A percentile compares a stretch with the other conserved stretches of the same genome.
Conservation (phyloP, 1,140 invertebrate species). For the Paraescarpia echinospica region DNA sequence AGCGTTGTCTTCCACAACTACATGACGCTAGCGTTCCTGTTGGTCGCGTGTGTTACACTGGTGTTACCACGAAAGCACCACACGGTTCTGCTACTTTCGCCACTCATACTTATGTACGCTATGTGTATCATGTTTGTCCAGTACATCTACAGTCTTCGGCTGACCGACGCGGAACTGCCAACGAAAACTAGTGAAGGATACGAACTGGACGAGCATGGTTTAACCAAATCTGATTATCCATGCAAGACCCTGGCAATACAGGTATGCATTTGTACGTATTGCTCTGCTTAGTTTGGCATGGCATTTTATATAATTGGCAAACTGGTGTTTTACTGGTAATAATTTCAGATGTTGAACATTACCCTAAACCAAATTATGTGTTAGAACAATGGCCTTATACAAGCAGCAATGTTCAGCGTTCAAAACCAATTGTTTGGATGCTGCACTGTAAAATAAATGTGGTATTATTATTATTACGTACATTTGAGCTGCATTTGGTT, state of each 20-base stretch:
- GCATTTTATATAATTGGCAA: too few relatives aligned
- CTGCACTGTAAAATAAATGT: too few relatives aligned
- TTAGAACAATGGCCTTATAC: too few relatives aligned
- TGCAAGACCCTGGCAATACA: not conserved
- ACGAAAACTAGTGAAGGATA: not conserved
- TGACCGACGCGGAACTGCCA: not conserved
- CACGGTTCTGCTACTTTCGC: not conserved
- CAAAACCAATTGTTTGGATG: too few relatives aligned
- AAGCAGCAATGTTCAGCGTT: too few relatives aligned
- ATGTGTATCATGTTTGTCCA: not conserved
- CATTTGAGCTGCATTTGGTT: not conserved
- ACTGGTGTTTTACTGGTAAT: too few relatives aligned
- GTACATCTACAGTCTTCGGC: not conserved
- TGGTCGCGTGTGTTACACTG: not conserved
- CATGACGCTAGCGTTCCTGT: not conserved
- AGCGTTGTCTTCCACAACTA: not conserved
- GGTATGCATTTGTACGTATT: not conserved
- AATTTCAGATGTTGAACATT: too few relatives aligned
- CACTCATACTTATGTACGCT: not conserved
- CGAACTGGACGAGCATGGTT: not conserved
- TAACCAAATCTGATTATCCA: not conserved
- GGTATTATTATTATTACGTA: too few relatives aligned
- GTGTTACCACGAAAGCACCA: not conserved
- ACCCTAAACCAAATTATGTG: too few relatives aligned
- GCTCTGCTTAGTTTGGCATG: not conserved